phyloP scores from a whole-genome alignment of 2,888 invertebrate genomes.

The Drosophila nr. perissopoda region DNA sequence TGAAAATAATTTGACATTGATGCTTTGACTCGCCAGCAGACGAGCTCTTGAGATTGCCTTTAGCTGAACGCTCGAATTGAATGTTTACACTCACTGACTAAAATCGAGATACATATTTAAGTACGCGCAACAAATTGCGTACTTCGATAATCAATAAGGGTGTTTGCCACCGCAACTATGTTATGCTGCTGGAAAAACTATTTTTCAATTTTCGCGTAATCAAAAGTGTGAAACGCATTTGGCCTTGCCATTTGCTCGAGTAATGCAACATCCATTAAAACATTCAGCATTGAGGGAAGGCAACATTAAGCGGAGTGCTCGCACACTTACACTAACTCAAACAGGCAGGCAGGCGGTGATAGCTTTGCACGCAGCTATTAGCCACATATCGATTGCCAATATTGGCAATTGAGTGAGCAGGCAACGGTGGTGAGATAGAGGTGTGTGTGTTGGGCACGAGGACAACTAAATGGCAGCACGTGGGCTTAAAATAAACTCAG shows the following conservation, averaged over 20 bases:
- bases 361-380: conserved; percentile 51
- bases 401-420: conserved; percentile 56
- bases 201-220: conserved; percentile 67
- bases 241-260: conserved; percentile 17
- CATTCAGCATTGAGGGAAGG: conserved; percentile 33
- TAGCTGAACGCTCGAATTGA: background rate
- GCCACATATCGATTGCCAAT: conserved; percentile 72
- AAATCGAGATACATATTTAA: background rate
- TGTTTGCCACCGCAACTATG: conserved; percentile 43
- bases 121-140: conserved; percentile 12
- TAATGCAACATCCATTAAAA: conserved; percentile 74
- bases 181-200: conserved; percentile 47
- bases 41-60: conserved; percentile 36
- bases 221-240: conserved; percentile 45
- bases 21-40: conserved; percentile 49
- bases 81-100: background rate
- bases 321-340: background rate
- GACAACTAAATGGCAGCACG: conserved; percentile 52
- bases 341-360: conserved; percentile 1
- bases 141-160: conserved; percentile 59
- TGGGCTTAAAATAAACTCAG: conserved; percentile 49
- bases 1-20: conserved; percentile 55
- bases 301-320: conserved; percentile 48
- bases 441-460: conserved; percentile 22
- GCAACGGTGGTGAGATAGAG: background rate